Evolutionary conservation across 2,797 vertebrate genomes (phyloP).

Genomic region (Macropodus opercularis): DNA sequence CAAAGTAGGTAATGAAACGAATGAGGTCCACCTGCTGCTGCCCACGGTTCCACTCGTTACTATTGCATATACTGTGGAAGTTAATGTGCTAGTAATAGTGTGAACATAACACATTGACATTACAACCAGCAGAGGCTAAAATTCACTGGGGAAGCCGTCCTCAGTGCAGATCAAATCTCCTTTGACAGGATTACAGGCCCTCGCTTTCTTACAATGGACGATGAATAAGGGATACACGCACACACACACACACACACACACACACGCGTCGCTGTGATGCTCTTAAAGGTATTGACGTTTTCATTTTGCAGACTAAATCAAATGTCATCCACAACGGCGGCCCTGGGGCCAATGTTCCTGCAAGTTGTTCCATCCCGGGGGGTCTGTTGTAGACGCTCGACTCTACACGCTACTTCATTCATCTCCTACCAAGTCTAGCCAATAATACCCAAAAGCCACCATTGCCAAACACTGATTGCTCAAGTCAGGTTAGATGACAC

Average conservation of each 20-base stretch:
- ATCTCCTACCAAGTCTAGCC: constrained; percentile 48
- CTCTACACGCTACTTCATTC: constrained; percentile 26
- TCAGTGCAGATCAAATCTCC: constrained; percentile 44
- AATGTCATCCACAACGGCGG: constrained; percentile 54
- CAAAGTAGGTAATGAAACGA: constrained; percentile 4
- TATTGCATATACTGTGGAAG: neutral
- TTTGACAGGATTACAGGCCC: constrained; percentile 59
- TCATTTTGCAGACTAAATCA: constrained; percentile 57
- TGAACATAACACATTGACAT: constrained; percentile 15
- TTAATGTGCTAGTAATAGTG: constrained; percentile 1
- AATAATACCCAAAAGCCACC: constrained; percentile 53
- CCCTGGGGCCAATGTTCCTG: constrained; percentile 23
- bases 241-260: neutral
- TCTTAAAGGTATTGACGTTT: constrained; percentile 64
- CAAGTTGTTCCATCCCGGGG: constrained; percentile 19
- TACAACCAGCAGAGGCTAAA: constrained; percentile 5
- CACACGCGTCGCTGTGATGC: constrained; percentile 18
- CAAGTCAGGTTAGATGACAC: constrained; percentile 63
- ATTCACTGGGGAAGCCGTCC: constrained; percentile 9
- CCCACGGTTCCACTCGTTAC: neutral
- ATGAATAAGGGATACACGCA: constrained; percentile 20
- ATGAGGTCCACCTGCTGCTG: constrained; percentile 11
- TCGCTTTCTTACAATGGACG: constrained; percentile 39
- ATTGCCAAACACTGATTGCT: constrained; percentile 72
- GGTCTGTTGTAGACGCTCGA: constrained; percentile 13